Conservation (phyloP, 2,797 vertebrate species). For the Artibeus jamaicensis region DNA sequence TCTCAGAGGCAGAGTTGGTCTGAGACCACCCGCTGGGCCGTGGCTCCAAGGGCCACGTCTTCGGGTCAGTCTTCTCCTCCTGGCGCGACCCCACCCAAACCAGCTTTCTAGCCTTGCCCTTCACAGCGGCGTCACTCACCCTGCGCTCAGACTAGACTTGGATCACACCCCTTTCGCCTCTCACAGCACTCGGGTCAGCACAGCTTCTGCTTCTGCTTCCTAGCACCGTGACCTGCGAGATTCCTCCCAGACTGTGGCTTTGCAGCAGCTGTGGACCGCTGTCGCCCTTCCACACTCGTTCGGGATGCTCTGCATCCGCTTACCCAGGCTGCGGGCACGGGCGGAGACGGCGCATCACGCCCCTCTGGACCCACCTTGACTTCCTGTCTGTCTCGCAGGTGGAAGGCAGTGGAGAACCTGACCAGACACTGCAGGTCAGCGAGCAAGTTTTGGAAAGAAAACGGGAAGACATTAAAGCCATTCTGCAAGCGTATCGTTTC, state of each 20-base stretch:
- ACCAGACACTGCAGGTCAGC: background rate
- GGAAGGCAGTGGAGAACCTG: background rate
- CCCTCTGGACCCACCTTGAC: background rate
- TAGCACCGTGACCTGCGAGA: background rate
- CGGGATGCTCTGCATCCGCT: background rate
- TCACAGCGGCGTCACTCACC: background rate
- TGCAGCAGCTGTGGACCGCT: background rate
- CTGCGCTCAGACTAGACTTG: background rate
- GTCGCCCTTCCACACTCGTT: background rate
- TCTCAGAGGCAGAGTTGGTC: background rate
- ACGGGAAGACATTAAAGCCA: slow-evolving; percentile 80
- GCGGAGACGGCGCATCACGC: background rate
- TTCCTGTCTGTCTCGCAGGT: slow-evolving; percentile 34
- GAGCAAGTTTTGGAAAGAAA: slow-evolving; percentile 79
- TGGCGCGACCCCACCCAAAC: background rate
- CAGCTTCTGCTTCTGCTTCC: background rate
- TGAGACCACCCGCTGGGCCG: background rate
- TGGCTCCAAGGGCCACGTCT: background rate
- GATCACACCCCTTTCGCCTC: background rate
- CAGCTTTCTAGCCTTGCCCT: background rate
- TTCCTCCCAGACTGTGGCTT: background rate
- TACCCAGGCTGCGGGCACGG: background rate
- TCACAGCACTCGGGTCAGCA: background rate
- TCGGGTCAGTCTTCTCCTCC: background rate
- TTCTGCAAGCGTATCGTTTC: slow-evolving; percentile 85